Evolutionary conservation across 2,888 invertebrate genomes (phyloP), one percentile per base, ranked within the genome.

Genomic region (Archips xylosteana): DNA sequence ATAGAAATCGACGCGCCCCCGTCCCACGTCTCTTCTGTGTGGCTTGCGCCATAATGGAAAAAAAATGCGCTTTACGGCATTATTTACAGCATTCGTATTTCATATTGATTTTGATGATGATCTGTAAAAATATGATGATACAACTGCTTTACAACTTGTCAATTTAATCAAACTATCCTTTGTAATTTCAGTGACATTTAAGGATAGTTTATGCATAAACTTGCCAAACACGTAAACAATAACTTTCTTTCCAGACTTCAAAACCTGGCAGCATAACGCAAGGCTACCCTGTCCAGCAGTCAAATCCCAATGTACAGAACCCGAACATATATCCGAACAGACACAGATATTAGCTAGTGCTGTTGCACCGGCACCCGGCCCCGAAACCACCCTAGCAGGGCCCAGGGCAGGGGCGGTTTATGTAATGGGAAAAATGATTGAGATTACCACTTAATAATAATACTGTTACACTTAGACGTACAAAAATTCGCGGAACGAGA

Each of bases 201-300:
- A 5, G 2, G 36, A 5, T 39, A 39, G 4, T 6, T 39, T 47
- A 47, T 47, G 47, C 8, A 3, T 13, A 49, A 13, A 13, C n/a
- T 15, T n/a, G 15, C 0, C 15, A 15, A 15, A 23, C 13, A 23
- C 23, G 2, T 54, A n/a, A 15, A 34, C 32, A 12, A 59, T 13
- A 32, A 34, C n/a, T 34, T 63, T 32, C 0, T 63, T 84, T 87
- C 4, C 86, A 97, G 96, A 96, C 96, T 75, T 91, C 96, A n/a
- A 97, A 97, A 85, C 95, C 97, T 0, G 97, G 97, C 75, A 97
- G 97, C 82, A 98, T 98, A 76, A 97, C 97, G 0, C 96, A 97
- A 75, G 97, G 97, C 2, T 98, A 97, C 94, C 97, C 97, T 0
- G 97, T 97, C 1, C 95, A 97, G 77, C 96, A 96, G 71, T 95